Base-by-base conservation (phyloP, 2,888 invertebrate genomes). In the Gisinianus flammeolus region DNA sequence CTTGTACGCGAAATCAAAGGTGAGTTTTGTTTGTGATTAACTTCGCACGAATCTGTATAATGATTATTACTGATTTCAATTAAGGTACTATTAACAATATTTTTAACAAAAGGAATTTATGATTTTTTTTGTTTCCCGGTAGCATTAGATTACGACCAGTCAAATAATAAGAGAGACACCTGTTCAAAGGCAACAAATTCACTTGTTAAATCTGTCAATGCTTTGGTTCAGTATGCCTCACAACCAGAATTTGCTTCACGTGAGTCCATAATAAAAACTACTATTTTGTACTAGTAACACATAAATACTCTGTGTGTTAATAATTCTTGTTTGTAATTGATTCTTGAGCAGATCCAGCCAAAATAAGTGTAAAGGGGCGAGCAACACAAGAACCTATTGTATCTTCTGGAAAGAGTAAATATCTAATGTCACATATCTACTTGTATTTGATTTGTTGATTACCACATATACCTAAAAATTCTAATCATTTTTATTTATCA, bases 1-100 rank as follows among this genome's bases (percentile, higher is more conserved):
- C 90, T 99, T 26, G 98, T 99, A 26, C 95, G 94, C 87, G 94
- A 96, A 87, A 97, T 98, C 85, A 98, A 98, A 89, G 93, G 88
- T 85, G 44, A 8, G 28, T 10, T 10, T 30, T 24, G 12, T n/a
- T 62, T n/a, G n/a, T n/a, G n/a, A n/a, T n/a, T n/a, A n/a, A n/a
- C n/a, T n/a, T n/a, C n/a, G n/a, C n/a, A n/a, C n/a, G n/a, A n/a
- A n/a, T n/a, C n/a, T n/a, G n/a, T n/a, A n/a, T n/a, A n/a, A n/a
- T n/a, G n/a, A n/a, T n/a, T n/a, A n/a, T n/a, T n/a, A n/a, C n/a
- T n/a, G n/a, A n/a, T n/a, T n/a, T n/a, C n/a, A n/a, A n/a, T n/a
- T n/a, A n/a, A n/a, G n/a, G n/a, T n/a, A n/a, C n/a, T n/a, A n/a
- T n/a, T n/a, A n/a, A n/a, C n/a, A n/a, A n/a, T n/a, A n/a, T n/a